phyloP scores from a whole-genome alignment of 2,113 vertebrate species.

The Campylomormyrus numenius region DNA sequence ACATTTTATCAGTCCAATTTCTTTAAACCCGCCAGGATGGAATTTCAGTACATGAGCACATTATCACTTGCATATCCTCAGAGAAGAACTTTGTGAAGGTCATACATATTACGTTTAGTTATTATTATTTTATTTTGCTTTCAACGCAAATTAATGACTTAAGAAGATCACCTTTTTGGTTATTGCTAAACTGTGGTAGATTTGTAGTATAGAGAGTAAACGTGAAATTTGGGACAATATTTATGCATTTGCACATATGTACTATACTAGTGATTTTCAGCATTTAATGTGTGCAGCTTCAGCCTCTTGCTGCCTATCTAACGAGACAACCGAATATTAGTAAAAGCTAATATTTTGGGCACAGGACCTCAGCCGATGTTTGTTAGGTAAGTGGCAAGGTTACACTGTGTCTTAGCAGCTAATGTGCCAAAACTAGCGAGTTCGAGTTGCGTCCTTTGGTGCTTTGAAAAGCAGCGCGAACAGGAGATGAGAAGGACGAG shows the following conservation, averaged over 20 bases:
- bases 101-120: not conserved
- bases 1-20: not conserved
- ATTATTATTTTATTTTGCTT: not conserved
- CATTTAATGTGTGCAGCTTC: not conserved
- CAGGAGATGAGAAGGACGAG: not conserved
- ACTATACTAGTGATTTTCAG: not conserved
- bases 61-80: not conserved
- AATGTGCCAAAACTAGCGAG: too few relatives aligned
- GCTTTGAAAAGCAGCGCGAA: not conserved
- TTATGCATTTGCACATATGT: not conserved
- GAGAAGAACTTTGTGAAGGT: not conserved
- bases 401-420: not conserved
- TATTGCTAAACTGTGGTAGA: not conserved
- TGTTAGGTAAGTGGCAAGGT: not conserved
- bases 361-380: not conserved
- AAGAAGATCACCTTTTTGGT: not conserved
- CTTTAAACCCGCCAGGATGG: not conserved
- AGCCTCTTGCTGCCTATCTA: not conserved
- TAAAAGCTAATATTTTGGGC: not conserved
- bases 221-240: not conserved
- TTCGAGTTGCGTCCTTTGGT: too few relatives aligned
- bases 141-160: not conserved
- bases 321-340: not conserved
- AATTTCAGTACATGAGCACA: not conserved
- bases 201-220: not conserved